These are phyloP conservation scores for Hydrocynus forskahlii DNA, from an alignment of 2,797 vertebrate species.

Conservation along the genomic window DNA sequence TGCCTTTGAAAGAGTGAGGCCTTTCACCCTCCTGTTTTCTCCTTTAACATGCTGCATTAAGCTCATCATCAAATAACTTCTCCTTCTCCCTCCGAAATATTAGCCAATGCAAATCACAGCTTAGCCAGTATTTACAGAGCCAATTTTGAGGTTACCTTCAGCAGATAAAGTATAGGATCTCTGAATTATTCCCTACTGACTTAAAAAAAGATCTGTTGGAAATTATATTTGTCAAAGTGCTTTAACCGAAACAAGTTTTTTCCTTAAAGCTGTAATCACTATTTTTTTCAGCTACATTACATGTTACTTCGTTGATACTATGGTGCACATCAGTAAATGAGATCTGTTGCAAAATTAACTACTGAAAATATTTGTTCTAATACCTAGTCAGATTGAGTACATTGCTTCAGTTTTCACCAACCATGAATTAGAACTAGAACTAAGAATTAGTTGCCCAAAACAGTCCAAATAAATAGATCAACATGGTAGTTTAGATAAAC, in stretches of 20 bases:
- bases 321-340: background rate
- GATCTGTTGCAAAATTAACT: background rate
- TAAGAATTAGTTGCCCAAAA: background rate
- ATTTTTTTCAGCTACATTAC: background rate
- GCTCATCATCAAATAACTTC: slow-evolving; percentile 61
- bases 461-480: background rate
- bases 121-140: slow-evolving; percentile 62
- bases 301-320: slow-evolving; percentile 1
- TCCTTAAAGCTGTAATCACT: slow-evolving; percentile 17
- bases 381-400: background rate
- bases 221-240: slow-evolving; percentile 49
- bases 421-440: background rate
- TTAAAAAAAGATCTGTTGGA: slow-evolving; percentile 38
- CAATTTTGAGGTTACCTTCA: slow-evolving; percentile 62
- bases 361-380: background rate
- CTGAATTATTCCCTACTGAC: slow-evolving; percentile 59
- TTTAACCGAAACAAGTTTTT: slow-evolving; percentile 20
- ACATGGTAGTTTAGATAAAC: background rate
- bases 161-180: slow-evolving; percentile 50
- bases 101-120: slow-evolving; percentile 65
- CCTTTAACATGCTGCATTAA: slow-evolving; percentile 52
- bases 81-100: slow-evolving; percentile 57
- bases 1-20: slow-evolving; percentile 38
- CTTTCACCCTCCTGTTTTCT: slow-evolving; percentile 48
- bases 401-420: background rate